Evolutionary conservation across 2,888 invertebrate genomes (phyloP).

Genomic region (Oasisia sp.): DNA sequence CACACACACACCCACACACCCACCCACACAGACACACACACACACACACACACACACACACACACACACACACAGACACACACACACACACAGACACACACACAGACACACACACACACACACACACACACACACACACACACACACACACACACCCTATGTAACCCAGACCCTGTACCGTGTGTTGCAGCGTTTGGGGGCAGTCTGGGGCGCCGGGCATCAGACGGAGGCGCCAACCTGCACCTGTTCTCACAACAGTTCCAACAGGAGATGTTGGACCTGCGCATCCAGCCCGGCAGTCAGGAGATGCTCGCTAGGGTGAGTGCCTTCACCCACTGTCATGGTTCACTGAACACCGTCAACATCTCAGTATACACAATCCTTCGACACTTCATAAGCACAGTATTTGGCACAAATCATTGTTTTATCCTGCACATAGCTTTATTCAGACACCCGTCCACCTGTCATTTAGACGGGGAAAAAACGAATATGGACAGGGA

Average conservation of each 20-base stretch:
- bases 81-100: too few relatives aligned
- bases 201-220: constrained; percentile 82
- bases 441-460: too few relatives aligned
- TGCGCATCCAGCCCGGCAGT: constrained; percentile 69
- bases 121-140: background rate
- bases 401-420: background rate
- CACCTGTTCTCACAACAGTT: constrained; percentile 74
- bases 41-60: too few relatives aligned
- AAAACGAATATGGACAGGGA: too few relatives aligned
- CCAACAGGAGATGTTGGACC: constrained; percentile 66
- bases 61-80: too few relatives aligned
- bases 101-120: too few relatives aligned
- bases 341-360: background rate
- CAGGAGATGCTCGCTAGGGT: constrained; percentile 61
- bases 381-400: background rate
- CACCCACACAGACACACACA: too few relatives aligned
- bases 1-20: too few relatives aligned
- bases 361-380: background rate
- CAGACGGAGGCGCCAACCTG: constrained; percentile 94
- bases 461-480: too few relatives aligned
- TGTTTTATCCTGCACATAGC: background rate
- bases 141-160: background rate
- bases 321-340: background rate
- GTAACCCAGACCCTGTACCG: constrained; percentile 35
- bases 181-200: constrained; percentile 4